A percentile compares a stretch with the other conserved stretches of the same genome.
phyloP scores from a whole-genome alignment of 2,113 vertebrate species.

The Sula dactylatra region DNA sequence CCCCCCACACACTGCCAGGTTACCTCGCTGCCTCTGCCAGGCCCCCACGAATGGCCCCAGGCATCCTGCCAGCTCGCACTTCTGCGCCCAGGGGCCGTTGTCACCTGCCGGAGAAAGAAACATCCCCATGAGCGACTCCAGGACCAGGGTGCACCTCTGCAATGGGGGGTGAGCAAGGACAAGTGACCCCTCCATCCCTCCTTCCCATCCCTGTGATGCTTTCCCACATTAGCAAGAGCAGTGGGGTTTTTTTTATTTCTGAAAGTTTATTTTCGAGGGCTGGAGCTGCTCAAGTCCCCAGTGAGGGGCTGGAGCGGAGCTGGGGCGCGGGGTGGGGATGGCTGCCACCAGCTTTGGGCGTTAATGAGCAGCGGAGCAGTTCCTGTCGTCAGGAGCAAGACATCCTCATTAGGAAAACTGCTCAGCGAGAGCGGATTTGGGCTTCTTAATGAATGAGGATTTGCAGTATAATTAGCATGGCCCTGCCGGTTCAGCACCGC shows the following conservation, averaged over 20 bases:
- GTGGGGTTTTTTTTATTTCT: background rate
- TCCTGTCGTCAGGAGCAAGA: background rate
- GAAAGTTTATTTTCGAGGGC: background rate
- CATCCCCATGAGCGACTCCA: background rate
- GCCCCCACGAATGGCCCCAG: constrained; percentile 83
- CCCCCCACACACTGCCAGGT: background rate
- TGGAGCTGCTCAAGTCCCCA: background rate
- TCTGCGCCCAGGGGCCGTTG: constrained; percentile 95
- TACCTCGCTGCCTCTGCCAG: constrained; percentile 90
- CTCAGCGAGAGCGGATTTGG: constrained; percentile 40
- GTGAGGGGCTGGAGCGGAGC: background rate
- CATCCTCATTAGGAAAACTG: constrained; percentile 57
- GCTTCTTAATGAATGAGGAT: constrained; percentile 42
- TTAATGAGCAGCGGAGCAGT: constrained; percentile 4
- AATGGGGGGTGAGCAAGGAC: fast-evolving
- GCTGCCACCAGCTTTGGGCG: background rate
- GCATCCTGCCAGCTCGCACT: constrained; percentile 89
- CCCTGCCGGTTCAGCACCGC: background rate
- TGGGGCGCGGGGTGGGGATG: background rate
- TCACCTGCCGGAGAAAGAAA: constrained; percentile 80
- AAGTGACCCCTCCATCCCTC: background rate
- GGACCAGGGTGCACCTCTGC: background rate
- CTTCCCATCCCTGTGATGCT: background rate
- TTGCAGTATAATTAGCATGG: constrained; percentile 32
- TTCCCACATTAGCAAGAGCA: background rate